Evolutionary conservation across 1,140 invertebrate species (phyloP).

Genomic region (Drosophila virilis): DNA sequence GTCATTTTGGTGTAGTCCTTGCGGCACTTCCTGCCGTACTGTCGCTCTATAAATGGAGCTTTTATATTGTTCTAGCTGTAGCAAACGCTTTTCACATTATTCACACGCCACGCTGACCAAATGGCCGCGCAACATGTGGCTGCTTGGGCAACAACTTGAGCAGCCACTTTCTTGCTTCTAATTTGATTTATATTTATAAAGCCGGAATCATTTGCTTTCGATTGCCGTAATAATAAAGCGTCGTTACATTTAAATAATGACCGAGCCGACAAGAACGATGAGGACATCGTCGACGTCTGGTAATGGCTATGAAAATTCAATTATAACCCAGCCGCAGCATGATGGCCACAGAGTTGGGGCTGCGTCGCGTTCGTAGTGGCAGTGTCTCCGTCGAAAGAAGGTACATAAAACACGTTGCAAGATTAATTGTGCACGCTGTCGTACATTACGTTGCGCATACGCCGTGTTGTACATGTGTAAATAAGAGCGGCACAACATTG

Average conservation of each 20-base stretch:
- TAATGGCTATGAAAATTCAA: slow-evolving; percentile 82
- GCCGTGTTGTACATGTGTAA: slow-evolving; percentile 79
- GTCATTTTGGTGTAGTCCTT: slow-evolving; percentile 57
- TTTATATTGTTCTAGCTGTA: slow-evolving; percentile 46
- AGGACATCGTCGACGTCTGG: slow-evolving; percentile 46
- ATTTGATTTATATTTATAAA: slow-evolving; percentile 82
- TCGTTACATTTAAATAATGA: slow-evolving; percentile 82
- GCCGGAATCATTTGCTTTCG: slow-evolving; percentile 78
- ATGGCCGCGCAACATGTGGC: slow-evolving; percentile 74
- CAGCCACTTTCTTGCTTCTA: slow-evolving; percentile 40
- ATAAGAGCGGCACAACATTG: slow-evolving; percentile 53
- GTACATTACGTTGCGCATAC: slow-evolving; percentile 79
- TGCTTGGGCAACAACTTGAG: slow-evolving; percentile 7
- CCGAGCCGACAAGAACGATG: slow-evolving; percentile 42
- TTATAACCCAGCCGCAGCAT: slow-evolving; percentile 76
- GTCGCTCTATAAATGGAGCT: slow-evolving; percentile 43
- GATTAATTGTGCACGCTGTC: slow-evolving; percentile 77
- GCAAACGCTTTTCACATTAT: slow-evolving; percentile 41
- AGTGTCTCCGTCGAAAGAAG: slow-evolving; percentile 20
- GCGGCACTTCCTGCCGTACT: slow-evolving; percentile 10
- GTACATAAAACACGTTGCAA: slow-evolving; percentile 76
- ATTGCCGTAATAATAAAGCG: slow-evolving; percentile 79
- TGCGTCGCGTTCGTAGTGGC: not conserved
- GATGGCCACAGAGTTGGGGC: slow-evolving; percentile 53
- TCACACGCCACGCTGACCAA: slow-evolving; percentile 50